phyloP scores from a whole-genome alignment of 1,140 invertebrate species.

The Melitaea cinxia region DNA sequence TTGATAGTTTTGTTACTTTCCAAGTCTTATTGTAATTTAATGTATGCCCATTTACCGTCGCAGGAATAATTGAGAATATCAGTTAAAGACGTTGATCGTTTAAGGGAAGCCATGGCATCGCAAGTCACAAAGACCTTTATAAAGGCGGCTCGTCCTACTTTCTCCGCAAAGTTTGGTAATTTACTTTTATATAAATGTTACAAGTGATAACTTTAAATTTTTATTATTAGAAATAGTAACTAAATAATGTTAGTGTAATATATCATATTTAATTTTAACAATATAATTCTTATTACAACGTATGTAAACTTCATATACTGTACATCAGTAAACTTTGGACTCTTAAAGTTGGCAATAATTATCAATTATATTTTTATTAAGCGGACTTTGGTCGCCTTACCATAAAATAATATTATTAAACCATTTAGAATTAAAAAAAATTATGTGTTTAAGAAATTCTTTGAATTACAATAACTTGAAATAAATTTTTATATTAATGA shows the following conservation, averaged over 20 bases:
- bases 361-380: conserved; percentile 31
- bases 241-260: too few relatives aligned
- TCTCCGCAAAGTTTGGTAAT: conserved; percentile 70
- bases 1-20: conserved; percentile 38
- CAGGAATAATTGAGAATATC: conserved; percentile 7
- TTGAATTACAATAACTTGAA: too few relatives aligned
- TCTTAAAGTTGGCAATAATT: conserved; percentile 33
- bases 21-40: conserved; percentile 22
- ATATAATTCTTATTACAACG: not conserved
- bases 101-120: conserved; percentile 58
- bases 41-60: conserved; percentile 12
- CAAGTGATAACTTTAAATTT: not conserved
- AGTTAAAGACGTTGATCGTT: not conserved
- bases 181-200: conserved; percentile 24
- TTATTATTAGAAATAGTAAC: not conserved
- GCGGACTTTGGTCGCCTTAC: conserved; percentile 21
- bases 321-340: conserved; percentile 53
- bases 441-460: too few relatives aligned
- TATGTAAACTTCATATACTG: conserved; percentile 5
- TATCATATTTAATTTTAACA: not conserved
- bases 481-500: too few relatives aligned
- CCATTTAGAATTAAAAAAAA: too few relatives aligned
- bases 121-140: conserved; percentile 68
- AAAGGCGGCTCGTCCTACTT: conserved; percentile 56
- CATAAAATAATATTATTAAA: too few relatives aligned